phyloP scores from a whole-genome alignment of 2,888 invertebrate genomes.

The Dolichopus griseipennis region DNA sequence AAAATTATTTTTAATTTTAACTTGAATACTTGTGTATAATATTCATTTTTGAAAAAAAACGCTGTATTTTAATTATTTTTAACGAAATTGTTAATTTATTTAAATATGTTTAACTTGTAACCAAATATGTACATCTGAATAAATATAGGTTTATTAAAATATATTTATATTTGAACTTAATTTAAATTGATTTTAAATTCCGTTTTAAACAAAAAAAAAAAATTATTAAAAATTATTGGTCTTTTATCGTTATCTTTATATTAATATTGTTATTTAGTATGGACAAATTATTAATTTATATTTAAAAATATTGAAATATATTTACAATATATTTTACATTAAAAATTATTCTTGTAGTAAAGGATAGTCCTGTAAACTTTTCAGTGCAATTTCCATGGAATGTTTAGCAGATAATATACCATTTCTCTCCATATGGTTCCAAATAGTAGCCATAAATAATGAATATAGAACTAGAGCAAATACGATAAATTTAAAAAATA shows the following conservation, averaged over 20 bases:
- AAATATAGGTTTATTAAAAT: too few relatives aligned
- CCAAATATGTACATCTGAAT: too few relatives aligned
- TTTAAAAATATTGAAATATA: too few relatives aligned
- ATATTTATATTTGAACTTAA: too few relatives aligned
- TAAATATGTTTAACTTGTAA: background rate
- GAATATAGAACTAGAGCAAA: conserved; percentile 59
- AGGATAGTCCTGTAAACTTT: conserved; percentile 27
- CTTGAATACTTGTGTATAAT: too few relatives aligned
- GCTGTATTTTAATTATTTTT: background rate
- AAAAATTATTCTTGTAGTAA: background rate
- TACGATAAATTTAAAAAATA: conserved; percentile 53
- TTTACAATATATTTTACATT: too few relatives aligned
- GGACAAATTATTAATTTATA: too few relatives aligned
- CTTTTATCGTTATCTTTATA: too few relatives aligned
- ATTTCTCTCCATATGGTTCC: conserved; percentile 74
- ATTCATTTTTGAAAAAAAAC: background rate
- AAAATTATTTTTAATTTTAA: background rate
- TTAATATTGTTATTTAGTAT: too few relatives aligned
- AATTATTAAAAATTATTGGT: too few relatives aligned
- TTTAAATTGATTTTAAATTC: too few relatives aligned
- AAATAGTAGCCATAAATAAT: conserved; percentile 68
- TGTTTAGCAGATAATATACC: conserved; percentile 65
- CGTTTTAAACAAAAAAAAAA: too few relatives aligned
- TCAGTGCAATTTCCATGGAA: conserved; percentile 53
- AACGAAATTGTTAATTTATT: background rate